Conservation (phyloP, 2,113 vertebrate species). For the Oreochromis tanganicae region DNA sequence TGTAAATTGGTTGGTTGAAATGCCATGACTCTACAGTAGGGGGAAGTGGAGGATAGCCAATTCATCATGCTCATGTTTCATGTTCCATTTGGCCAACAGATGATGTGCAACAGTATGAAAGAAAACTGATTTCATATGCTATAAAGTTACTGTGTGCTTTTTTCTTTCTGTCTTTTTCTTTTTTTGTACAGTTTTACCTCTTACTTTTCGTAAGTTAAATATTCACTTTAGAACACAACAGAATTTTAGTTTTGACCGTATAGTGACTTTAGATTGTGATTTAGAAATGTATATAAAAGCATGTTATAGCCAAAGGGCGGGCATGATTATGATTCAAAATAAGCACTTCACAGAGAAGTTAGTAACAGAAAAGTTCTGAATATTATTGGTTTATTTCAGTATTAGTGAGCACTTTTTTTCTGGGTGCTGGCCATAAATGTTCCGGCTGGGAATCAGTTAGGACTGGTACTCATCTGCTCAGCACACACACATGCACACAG, state of each 20-base stretch:
- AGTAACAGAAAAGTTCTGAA: not conserved
- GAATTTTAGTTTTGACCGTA: not conserved
- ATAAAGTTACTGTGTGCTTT: not conserved
- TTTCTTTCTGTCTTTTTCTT: not conserved
- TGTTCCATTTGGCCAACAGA: not conserved
- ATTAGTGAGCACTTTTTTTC: not conserved
- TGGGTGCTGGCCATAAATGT: not conserved
- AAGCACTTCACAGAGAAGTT: not conserved
- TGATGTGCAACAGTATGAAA: not conserved
- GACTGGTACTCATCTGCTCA: not conserved
- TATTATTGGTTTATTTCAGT: not conserved
- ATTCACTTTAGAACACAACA: not conserved
- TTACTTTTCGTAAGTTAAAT: not conserved
- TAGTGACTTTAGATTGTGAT: not conserved
- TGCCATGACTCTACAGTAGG: slow-evolving; percentile 48
- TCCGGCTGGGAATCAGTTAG: not conserved
- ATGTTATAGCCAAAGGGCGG: not conserved
- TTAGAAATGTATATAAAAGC: not conserved
- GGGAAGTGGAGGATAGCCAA: slow-evolving; percentile 48
- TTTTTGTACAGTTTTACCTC: not conserved
- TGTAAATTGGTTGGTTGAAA: not conserved
- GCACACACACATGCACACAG: not conserved
- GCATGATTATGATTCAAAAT: not conserved
- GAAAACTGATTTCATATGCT: not conserved
- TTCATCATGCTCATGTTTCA: not conserved